Conservation (phyloP, 2,797 vertebrate genomes). For the Parauchenoglanis ngamensis region DNA sequence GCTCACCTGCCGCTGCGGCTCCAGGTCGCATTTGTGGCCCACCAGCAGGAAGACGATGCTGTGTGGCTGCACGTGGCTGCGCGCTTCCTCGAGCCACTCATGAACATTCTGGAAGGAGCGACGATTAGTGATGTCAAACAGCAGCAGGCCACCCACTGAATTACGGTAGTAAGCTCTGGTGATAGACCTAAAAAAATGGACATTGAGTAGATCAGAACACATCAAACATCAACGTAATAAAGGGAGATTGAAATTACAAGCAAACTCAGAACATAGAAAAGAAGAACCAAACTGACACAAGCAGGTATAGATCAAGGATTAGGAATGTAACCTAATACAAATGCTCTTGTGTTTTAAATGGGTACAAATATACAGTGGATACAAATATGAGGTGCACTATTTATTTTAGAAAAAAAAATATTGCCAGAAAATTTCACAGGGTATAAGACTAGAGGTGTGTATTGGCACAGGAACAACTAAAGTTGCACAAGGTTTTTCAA, state of each 20-base stretch:
- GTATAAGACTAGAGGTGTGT: neutral
- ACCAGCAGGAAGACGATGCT: constrained; percentile 97
- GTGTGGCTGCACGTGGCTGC: constrained; percentile 95
- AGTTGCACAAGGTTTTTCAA: neutral
- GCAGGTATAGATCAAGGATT: neutral
- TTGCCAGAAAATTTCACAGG: too few relatives aligned
- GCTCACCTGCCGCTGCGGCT: constrained; percentile 92
- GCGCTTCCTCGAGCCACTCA: constrained; percentile 97
- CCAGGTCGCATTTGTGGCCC: constrained; percentile 97
- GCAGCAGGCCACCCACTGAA: constrained; percentile 94
- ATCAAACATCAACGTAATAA: constrained; percentile 5
- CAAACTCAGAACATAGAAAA: neutral
- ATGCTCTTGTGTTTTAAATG: neutral
- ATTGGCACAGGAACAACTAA: neutral
- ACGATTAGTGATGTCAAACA: constrained; percentile 98
- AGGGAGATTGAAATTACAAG: neutral
- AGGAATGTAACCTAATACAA: neutral
- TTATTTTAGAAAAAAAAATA: neutral
- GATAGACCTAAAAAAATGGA: constrained; percentile 82
- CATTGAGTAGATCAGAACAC: constrained; percentile 12
- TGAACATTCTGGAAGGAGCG: constrained; percentile 98
- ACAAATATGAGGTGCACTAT: neutral
- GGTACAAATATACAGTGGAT: neutral
- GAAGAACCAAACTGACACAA: constrained; percentile 8
- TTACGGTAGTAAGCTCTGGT: constrained; percentile 98